A percentile compares a stretch with the other conserved stretches of the same genome.
phyloP scores from a whole-genome alignment of 2,888 invertebrate genomes.

The Ischnura elegans region DNA sequence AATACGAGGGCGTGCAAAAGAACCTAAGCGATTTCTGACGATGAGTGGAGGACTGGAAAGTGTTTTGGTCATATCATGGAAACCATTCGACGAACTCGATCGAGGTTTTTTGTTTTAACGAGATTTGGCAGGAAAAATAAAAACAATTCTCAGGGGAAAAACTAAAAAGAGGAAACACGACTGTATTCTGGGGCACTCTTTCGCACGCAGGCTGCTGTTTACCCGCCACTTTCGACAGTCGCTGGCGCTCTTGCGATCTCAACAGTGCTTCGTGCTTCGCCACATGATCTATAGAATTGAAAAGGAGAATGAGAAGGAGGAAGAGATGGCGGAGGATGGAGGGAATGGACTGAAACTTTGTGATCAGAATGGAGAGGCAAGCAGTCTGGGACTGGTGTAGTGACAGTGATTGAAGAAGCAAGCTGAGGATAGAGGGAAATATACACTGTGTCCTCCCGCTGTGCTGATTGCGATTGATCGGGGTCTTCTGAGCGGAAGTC shows the following conservation, averaged over 20 bases:
- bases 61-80: not conserved
- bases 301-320: not conserved
- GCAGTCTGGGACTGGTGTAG: not conserved
- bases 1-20: not conserved
- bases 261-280: not conserved
- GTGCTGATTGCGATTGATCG: not conserved
- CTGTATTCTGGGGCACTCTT: not conserved
- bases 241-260: not conserved
- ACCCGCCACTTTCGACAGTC: not conserved
- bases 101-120: constrained; percentile 11
- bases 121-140: not conserved
- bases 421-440: not conserved
- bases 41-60: not conserved
- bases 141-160: too few relatives aligned
- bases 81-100: not conserved
- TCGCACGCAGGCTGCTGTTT: not conserved
- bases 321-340: not conserved
- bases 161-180: not conserved
- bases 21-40: not conserved
- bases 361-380: not conserved
- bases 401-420: not conserved
- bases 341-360: not conserved
- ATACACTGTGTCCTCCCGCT: not conserved
- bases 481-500: not conserved
- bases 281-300: not conserved